Conservation (phyloP, 2,888 invertebrate species). For the Abscondita cerata region DNA sequence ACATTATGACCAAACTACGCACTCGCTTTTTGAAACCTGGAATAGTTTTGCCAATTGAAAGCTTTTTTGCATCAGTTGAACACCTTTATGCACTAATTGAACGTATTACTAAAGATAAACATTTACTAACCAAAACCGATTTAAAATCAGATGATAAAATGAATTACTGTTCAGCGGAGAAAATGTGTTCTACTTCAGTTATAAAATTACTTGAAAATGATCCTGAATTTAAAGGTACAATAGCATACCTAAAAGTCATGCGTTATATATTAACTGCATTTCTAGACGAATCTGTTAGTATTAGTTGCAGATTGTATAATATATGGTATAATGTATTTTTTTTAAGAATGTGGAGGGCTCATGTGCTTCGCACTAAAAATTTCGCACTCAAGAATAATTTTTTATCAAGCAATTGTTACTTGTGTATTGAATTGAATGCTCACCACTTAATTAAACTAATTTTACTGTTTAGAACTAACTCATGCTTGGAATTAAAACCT, state of each 20-base stretch:
- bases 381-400: neutral
- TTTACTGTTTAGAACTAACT: neutral
- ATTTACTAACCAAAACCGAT: constrained; percentile 22
- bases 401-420: neutral
- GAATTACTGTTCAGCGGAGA: constrained; percentile 31
- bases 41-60: constrained; percentile 21
- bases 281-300: neutral
- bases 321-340: neutral
- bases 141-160: constrained; percentile 34
- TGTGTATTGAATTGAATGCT: neutral
- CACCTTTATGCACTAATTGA: constrained; percentile 16
- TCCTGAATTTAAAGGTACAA: constrained; percentile 10
- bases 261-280: neutral
- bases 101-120: constrained; percentile 22
- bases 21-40: constrained; percentile 9
- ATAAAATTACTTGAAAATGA: constrained; percentile 17
- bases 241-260: constrained; percentile 8
- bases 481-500: neutral
- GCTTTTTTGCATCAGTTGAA: constrained; percentile 11
- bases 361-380: neutral
- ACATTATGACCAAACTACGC: neutral
- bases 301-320: neutral
- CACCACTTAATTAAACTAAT: neutral
- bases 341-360: neutral
- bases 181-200: constrained; percentile 27